phyloP scores from a whole-genome alignment of 2,113 vertebrate species.

The Sclerurus mexicanus region DNA sequence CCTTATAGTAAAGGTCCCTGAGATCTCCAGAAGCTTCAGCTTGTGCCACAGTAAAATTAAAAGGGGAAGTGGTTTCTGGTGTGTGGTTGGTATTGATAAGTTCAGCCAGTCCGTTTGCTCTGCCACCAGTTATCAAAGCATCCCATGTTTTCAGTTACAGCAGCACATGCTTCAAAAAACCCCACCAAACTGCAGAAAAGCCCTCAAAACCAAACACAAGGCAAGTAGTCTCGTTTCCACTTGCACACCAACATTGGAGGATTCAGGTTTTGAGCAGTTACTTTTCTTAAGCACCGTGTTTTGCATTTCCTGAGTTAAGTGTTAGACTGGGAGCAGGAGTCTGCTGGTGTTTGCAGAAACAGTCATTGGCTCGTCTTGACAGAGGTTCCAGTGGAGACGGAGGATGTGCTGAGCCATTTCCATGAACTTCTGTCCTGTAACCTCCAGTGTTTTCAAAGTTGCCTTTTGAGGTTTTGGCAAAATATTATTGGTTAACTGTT shows the following conservation, averaged over 20 bases:
- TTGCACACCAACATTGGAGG: background rate
- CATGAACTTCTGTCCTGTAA: background rate
- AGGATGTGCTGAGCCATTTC: background rate
- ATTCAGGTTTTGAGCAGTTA: background rate
- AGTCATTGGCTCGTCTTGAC: background rate
- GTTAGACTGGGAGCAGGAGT: background rate
- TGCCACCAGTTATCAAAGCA: background rate
- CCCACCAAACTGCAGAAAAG: background rate
- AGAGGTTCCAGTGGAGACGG: background rate
- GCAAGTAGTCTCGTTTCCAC: background rate
- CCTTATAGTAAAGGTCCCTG: background rate
- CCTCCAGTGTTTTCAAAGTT: background rate
- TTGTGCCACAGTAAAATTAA: background rate
- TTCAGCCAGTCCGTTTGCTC: background rate
- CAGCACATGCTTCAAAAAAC: background rate
- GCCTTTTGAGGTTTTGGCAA: background rate
- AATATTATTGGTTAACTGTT: background rate
- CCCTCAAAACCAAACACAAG: background rate
- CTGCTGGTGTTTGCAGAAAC: background rate
- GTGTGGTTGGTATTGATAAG: background rate
- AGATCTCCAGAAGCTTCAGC: background rate
- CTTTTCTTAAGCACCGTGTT: background rate
- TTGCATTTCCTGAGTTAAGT: background rate
- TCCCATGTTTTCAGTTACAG: background rate
- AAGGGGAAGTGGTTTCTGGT: background rate